Conservation (phyloP, 2,797 vertebrate species). For the Darevskia mixta region DNA sequence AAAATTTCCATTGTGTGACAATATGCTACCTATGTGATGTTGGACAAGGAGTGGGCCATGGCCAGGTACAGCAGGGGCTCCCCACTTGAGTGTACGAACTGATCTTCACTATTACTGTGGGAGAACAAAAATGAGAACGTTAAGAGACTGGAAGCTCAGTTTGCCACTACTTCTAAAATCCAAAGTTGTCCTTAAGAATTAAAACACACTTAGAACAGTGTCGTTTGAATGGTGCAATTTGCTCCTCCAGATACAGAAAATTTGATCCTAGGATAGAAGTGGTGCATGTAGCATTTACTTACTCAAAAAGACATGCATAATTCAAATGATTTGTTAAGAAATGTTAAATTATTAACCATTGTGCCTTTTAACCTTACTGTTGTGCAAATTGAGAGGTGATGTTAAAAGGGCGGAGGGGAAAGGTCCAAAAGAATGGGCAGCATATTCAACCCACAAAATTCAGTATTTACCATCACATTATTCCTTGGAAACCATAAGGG, state of each 20-base stretch:
- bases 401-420: neutral
- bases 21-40: neutral
- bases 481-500: neutral
- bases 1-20: no score
- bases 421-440: neutral
- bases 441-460: neutral
- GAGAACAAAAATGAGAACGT: neutral
- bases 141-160: neutral
- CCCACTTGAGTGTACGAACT: neutral
- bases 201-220: neutral
- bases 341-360: neutral
- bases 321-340: constrained; percentile 13
- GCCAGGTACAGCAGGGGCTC: neutral
- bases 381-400: neutral
- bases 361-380: neutral
- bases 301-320: neutral
- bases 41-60: neutral
- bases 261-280: neutral
- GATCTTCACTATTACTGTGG: neutral
- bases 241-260: neutral
- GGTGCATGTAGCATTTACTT: neutral
- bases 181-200: neutral
- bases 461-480: neutral
- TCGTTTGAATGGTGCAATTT: neutral
- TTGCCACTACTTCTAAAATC: neutral